A percentile compares a stretch with the other conserved stretches of the same genome.
phyloP scores from a whole-genome alignment of 2,113 vertebrate genomes.

The Trochalopteron elliotii region DNA sequence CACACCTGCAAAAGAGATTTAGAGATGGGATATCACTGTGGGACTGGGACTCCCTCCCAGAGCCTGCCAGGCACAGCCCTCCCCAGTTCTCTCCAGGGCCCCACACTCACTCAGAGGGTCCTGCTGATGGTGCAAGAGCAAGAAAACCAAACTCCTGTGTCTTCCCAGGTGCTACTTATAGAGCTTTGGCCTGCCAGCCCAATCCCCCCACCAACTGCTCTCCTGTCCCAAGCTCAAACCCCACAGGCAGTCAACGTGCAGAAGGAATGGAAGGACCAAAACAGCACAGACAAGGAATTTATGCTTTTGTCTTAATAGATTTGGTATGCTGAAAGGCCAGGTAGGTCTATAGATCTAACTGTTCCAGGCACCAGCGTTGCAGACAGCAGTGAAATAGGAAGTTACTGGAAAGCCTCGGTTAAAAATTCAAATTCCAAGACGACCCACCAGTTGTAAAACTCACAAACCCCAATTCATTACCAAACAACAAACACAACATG shows the following conservation, averaged over 20 bases:
- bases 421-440: neutral
- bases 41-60: neutral
- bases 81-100: neutral
- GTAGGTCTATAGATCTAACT: neutral
- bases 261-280: neutral
- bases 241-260: neutral
- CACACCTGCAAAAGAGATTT: slow-evolving; percentile 74
- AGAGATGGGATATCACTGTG: slow-evolving; percentile 4
- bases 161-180: neutral
- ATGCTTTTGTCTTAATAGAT: neutral
- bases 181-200: neutral
- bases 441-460: neutral
- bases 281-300: neutral
- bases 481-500: neutral
- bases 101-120: neutral
- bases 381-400: neutral
- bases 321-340: neutral
- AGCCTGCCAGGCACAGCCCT: neutral
- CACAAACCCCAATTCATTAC: neutral
- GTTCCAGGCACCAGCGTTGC: neutral
- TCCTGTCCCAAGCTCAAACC: neutral
- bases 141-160: neutral
- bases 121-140: neutral
- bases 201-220: neutral
- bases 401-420: neutral